phyloP scores from a whole-genome alignment of 2,113 vertebrate genomes.

The Nibea albiflora region DNA sequence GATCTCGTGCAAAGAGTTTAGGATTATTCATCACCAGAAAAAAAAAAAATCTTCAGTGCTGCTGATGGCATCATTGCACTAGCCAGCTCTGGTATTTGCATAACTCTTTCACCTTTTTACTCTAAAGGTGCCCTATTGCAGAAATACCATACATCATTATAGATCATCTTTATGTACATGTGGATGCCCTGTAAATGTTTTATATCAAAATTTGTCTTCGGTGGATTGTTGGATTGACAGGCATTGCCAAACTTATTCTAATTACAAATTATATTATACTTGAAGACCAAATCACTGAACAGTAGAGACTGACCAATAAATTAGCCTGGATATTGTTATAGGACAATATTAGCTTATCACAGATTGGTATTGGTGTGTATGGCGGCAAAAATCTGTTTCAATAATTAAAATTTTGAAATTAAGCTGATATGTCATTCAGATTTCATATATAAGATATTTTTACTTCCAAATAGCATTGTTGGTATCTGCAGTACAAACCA shows the following conservation, averaged over 20 bases:
- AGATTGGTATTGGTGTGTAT: not conserved
- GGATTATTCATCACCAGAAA: constrained; percentile 22
- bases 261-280: not conserved
- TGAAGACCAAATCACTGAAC: not conserved
- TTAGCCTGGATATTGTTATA: not conserved
- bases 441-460: no score
- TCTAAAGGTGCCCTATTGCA: not conserved
- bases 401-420: not conserved
- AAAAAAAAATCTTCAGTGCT: constrained; percentile 8
- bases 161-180: not conserved
- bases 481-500: not conserved
- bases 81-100: not conserved
- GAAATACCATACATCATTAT: not conserved
- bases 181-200: not conserved
- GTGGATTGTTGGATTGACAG: not conserved
- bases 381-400: not conserved
- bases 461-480: no score
- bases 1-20: constrained; percentile 16
- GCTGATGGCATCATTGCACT: not conserved
- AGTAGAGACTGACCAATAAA: not conserved
- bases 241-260: not conserved
- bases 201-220: not conserved
- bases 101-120: not conserved
- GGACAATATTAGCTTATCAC: not conserved
- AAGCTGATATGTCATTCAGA: not conserved